phyloP scores from a whole-genome alignment of 2,113 vertebrate genomes.

The Cyanocitta stelleri region DNA sequence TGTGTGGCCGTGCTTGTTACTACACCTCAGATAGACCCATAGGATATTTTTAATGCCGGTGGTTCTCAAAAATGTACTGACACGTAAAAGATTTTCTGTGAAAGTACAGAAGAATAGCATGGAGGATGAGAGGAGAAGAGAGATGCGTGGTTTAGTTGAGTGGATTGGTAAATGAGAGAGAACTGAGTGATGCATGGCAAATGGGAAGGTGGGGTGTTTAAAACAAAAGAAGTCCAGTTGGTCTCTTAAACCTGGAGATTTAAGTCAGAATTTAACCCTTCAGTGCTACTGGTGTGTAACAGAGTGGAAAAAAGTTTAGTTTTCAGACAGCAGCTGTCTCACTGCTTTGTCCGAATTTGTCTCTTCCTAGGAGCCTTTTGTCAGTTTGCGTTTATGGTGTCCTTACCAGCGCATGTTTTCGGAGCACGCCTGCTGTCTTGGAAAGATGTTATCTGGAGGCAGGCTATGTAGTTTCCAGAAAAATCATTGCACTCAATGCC shows the following conservation, averaged over 20 bases:
- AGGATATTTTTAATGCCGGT: neutral
- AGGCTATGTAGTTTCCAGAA: neutral
- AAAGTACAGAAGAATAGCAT: neutral
- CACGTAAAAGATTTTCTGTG: neutral
- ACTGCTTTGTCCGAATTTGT: neutral
- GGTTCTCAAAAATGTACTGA: neutral
- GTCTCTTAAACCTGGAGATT: neutral
- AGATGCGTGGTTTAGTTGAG: neutral
- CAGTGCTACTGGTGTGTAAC: neutral
- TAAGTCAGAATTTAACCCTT: neutral
- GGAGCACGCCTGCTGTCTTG: neutral
- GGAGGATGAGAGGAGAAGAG: neutral
- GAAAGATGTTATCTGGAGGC: neutral
- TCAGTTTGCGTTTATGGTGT: accelerated
- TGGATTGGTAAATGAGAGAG: neutral
- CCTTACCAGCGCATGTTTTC: neutral
- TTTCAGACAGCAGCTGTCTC: neutral
- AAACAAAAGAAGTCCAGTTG: neutral
- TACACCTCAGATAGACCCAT: neutral
- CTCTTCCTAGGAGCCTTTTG: neutral
- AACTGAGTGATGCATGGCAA: neutral
- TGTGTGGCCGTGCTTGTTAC: neutral
- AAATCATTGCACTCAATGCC: neutral
- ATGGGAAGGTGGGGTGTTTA: neutral
- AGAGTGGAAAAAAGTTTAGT: neutral